Percentiles rank a stretch among this genome's conserved stretches.
Conservation (phyloP, 2,797 vertebrate genomes). For the Eospalax fontanierii region DNA sequence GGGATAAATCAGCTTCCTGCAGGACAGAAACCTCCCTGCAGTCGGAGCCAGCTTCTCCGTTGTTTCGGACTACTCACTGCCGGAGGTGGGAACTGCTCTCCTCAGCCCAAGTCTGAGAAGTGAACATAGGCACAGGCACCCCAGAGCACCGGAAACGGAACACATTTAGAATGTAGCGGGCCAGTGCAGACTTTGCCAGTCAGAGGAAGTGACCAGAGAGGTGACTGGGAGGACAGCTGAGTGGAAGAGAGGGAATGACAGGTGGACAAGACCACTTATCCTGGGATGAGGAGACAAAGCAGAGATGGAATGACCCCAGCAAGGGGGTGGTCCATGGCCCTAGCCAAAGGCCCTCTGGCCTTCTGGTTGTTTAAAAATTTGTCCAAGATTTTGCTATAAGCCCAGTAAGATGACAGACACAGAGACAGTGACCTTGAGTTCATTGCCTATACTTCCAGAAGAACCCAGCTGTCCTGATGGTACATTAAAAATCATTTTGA, state of each 20-base stretch:
- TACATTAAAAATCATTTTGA: neutral
- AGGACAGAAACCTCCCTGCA: fast-evolving
- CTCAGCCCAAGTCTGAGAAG: neutral
- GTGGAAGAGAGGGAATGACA: fast-evolving
- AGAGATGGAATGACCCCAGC: neutral
- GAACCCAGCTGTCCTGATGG: no score
- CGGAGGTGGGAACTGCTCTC: neutral
- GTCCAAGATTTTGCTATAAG: neutral
- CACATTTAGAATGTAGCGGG: neutral
- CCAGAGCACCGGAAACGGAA: neutral
- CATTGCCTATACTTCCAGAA: neutral
- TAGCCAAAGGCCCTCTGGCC: neutral
- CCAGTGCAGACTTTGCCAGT: no score
- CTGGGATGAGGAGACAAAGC: neutral
- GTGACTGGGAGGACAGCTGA: neutral
- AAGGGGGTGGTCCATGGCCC: fast-evolving
- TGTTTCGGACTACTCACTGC: neutral
- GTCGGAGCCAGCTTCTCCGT: neutral
- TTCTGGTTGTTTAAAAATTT: neutral
- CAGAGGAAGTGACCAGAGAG: no score
- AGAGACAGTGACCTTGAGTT: neutral
- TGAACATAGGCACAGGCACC: no score
- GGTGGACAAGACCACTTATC: neutral
- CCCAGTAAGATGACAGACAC: neutral
- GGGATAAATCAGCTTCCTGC: neutral